These are phyloP conservation scores for Zophobas morio DNA, from an alignment of 1,140 invertebrate genomes.

Conservation along the genomic window DNA sequence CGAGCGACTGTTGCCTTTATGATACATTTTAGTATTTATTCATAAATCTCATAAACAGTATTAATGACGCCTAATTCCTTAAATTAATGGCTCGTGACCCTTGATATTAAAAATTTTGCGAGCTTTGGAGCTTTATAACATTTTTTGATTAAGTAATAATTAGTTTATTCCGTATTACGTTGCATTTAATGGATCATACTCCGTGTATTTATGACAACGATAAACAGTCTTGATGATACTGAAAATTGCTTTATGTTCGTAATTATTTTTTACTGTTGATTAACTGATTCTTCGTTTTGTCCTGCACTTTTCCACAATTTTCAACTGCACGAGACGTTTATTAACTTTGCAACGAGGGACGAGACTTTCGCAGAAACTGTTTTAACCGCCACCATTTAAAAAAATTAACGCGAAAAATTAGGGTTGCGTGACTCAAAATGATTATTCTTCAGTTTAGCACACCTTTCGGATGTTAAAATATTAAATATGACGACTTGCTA, in stretches of 20 bases:
- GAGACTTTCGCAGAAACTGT: background rate
- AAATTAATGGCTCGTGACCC: background rate
- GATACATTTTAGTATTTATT: background rate
- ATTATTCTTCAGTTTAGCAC: constrained; percentile 32
- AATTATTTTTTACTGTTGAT: constrained; percentile 5
- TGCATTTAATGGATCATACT: constrained; percentile 16
- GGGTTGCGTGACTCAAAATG: constrained; percentile 20
- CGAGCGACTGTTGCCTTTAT: no score
- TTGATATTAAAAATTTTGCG: constrained; percentile 2
- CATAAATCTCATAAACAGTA: background rate
- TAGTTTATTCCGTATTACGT: constrained; percentile 5
- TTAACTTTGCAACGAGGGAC: no score
- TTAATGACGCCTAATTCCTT: background rate
- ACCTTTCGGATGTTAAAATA: constrained; percentile 28
- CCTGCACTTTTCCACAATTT: no score
- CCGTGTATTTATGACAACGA: constrained; percentile 16
- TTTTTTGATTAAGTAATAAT: constrained; percentile 32
- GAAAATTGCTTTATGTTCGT: background rate
- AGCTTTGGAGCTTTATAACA: background rate
- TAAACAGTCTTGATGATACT: constrained; percentile 29
- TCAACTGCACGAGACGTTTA: no score
- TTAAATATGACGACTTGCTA: constrained; percentile 35
- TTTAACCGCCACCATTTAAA: constrained; percentile 1
- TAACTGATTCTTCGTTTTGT: background rate
- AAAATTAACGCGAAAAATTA: constrained; percentile 29